A percentile compares a stretch with the other conserved stretches of the same genome.
Evolutionary conservation across 2,888 invertebrate species (phyloP).

Genomic region (Melinopterus prodromus): DNA sequence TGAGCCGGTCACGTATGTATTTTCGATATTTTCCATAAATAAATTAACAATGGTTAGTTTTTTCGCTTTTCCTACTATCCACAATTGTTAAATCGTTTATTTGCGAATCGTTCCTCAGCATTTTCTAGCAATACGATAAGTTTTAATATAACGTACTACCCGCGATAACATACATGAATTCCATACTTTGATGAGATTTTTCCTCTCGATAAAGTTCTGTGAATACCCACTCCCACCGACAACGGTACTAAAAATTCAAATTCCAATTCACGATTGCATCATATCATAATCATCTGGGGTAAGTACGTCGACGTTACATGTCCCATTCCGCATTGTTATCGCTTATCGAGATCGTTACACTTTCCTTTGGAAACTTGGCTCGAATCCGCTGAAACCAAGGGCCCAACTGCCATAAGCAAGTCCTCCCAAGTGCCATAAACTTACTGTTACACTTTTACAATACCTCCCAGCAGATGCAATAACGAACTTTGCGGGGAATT

Average conservation of each 20-base stretch:
- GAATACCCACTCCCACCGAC: background rate
- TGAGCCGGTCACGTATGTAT: no score
- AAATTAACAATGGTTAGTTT: no score
- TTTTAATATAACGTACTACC: background rate
- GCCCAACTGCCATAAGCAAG: slow-evolving; percentile 18
- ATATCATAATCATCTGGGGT: background rate
- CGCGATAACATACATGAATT: background rate
- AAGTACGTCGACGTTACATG: background rate
- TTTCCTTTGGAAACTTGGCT: background rate
- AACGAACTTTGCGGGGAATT: slow-evolving; percentile 17
- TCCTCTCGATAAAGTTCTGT: background rate
- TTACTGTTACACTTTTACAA: slow-evolving; percentile 25
- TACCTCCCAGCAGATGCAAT: slow-evolving; percentile 12
- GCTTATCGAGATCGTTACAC: background rate
- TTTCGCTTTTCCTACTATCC: no score
- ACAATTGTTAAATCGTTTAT: no score
- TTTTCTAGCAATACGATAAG: background rate
- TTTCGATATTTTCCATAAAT: no score
- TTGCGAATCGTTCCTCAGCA: no score
- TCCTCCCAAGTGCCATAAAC: slow-evolving; percentile 23
- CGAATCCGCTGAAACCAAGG: background rate
- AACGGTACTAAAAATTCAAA: background rate
- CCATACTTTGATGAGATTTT: background rate
- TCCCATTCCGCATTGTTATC: background rate
- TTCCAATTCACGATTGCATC: background rate